Base-by-base conservation (phyloP, 2,797 vertebrate species). In the Phaenicophaeus curvirostris region DNA sequence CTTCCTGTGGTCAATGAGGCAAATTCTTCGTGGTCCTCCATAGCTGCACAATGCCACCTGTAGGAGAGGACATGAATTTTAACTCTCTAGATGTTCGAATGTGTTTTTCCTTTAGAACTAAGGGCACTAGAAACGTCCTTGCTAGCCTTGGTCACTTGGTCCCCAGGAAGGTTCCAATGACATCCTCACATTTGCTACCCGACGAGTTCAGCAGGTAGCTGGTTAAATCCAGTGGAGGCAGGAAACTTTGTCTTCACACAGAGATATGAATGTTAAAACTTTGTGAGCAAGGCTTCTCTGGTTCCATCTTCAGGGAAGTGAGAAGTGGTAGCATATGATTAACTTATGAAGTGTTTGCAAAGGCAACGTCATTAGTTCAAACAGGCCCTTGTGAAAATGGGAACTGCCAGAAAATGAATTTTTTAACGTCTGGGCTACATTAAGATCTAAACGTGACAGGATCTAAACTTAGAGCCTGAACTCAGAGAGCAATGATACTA, bases 351-450 rank as follows among this genome's bases (percentile, higher is more conserved):
- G 76, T 48, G 66, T 73, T 95, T 0, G 0, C 90, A 0, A 11
- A 91, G 85, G 63, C 50, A 62, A n/a, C 35, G 5, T 78, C 95
- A 85, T 94, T 74, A 91, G 46, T 76, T 89, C 31, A 2, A 95
- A 74, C 65, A 75, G 61, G 18, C 59, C 86, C 59, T 86, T 39
- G 74, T 68, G 87, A 92, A 95, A 88, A 93, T 83, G 93, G 94
- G 89, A 95, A 89, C 91, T 92, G 82, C 85, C 79, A 93, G 96
- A 73, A 57, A 46, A 95, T 95, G 75, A 89, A 93, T 95, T 94
- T n/a, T 96, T 96, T 95, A 93, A 96, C 0, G 2, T 61, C 77
- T 82, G 76, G 68, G 71, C 85, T 96, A 50, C 87, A 76, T 95
- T 95, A 93, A 85, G 79, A 87, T 86, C 75, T 6, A 69, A 94